phyloP scores from a whole-genome alignment of 2,888 invertebrate species.

The Digitonthophagus gazella region DNA sequence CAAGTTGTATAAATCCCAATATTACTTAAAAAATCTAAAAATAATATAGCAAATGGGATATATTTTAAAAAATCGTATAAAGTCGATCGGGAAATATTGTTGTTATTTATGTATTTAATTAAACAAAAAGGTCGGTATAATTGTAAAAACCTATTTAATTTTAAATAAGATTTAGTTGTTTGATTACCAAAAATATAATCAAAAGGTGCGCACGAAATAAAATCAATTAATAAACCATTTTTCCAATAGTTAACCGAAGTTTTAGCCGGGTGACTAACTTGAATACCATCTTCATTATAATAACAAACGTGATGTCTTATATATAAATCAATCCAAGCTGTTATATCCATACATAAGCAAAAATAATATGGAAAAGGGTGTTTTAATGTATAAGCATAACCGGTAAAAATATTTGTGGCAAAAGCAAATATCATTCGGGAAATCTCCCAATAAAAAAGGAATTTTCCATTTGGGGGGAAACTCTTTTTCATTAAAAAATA shows the following conservation, averaged over 20 bases:
- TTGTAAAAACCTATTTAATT: slow-evolving; percentile 31
- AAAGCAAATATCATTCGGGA: slow-evolving; percentile 29
- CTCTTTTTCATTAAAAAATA: slow-evolving; percentile 29
- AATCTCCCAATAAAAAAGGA: slow-evolving; percentile 35
- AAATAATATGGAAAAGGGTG: slow-evolving; percentile 28
- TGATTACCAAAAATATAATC: slow-evolving; percentile 22
- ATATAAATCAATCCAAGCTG: slow-evolving; percentile 35
- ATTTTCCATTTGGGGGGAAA: slow-evolving; percentile 31
- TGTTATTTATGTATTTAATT: slow-evolving; percentile 22
- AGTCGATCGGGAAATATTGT: slow-evolving; percentile 19
- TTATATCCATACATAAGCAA: slow-evolving; percentile 30
- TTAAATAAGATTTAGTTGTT: slow-evolving; percentile 16
- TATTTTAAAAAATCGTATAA: slow-evolving; percentile 23
- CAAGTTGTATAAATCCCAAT: slow-evolving; percentile 23
- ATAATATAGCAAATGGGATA: slow-evolving; percentile 24
- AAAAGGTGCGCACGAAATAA: slow-evolving; percentile 34
- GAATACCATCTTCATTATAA: slow-evolving; percentile 33
- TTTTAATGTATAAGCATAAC: neutral
- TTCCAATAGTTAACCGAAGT: slow-evolving; percentile 36
- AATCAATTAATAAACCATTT: slow-evolving; percentile 34
- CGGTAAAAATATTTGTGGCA: slow-evolving; percentile 26
- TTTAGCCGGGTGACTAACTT: slow-evolving; percentile 37
- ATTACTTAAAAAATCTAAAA: slow-evolving; percentile 21
- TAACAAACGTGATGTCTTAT: slow-evolving; percentile 36
- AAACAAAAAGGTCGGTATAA: slow-evolving; percentile 29